Evolutionary conservation across 1,140 invertebrate species (phyloP).

Genomic region (Cyclina sinensis): DNA sequence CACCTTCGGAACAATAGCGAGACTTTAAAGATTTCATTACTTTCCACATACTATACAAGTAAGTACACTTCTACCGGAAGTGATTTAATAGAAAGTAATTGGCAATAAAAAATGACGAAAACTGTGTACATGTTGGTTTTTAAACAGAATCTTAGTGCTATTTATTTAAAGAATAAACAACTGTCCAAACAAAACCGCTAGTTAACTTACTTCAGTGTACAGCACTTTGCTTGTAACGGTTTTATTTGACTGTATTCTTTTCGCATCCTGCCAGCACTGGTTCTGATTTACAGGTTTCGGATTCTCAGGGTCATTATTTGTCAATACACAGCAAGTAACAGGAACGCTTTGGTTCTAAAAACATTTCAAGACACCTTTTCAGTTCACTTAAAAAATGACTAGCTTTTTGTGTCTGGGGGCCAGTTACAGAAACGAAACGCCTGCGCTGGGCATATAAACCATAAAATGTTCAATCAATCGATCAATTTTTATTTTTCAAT

Average conservation of each 20-base stretch:
- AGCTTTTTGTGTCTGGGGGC: no score
- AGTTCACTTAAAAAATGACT: no score
- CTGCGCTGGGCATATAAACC: no score
- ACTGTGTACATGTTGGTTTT: not conserved
- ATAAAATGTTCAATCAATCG: not conserved
- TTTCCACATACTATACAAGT: no score
- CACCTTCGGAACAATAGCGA: no score
- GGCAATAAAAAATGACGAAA: no score
- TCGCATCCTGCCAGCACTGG: conserved; percentile 17
- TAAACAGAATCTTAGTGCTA: not conserved
- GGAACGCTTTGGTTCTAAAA: not conserved
- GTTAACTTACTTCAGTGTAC: not conserved
- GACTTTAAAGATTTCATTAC: no score
- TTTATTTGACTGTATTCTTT: not conserved
- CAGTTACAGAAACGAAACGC: no score
- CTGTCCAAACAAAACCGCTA: not conserved
- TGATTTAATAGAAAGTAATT: no score
- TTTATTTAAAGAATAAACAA: not conserved
- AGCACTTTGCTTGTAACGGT: not conserved
- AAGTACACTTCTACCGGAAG: no score
- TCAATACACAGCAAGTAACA: conserved; percentile 29
- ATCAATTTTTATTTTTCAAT: not conserved
- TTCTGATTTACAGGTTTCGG: conserved; percentile 1
- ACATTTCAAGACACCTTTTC: no score
- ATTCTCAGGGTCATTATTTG: conserved; percentile 30